Percentiles rank a stretch among this genome's conserved stretches.
Evolutionary conservation across 2,888 invertebrate genomes (phyloP).

Genomic region (Theretra japonica): DNA sequence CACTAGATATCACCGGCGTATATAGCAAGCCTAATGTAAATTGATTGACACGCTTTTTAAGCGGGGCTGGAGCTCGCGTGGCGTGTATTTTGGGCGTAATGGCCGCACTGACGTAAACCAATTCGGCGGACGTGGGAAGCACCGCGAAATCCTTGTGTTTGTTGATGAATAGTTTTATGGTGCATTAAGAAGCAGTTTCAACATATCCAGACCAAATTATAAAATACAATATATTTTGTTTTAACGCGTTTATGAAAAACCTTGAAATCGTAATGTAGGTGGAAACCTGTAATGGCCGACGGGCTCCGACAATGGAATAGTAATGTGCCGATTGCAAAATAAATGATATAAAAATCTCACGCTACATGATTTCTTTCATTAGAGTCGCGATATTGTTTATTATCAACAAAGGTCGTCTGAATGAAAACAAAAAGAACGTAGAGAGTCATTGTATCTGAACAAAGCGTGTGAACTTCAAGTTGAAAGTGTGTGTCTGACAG

Average conservation of each 20-base stretch:
- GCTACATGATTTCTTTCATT: conserved; percentile 79
- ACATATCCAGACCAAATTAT: conserved; percentile 38
- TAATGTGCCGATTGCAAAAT: conserved; percentile 73
- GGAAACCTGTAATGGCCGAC: not conserved
- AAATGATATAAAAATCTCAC: conserved; percentile 77
- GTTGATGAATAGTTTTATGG: conserved; percentile 60
- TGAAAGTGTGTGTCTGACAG: conserved; percentile 79
- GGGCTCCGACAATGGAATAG: conserved; percentile 51
- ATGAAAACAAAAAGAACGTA: conserved; percentile 82
- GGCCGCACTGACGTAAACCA: conserved; percentile 78
- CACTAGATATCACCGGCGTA: conserved; percentile 54
- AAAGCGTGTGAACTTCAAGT: conserved; percentile 79
- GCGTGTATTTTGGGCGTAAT: conserved; percentile 74
- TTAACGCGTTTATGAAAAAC: conserved; percentile 35
- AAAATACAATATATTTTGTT: conserved; percentile 27
- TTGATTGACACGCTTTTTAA: conserved; percentile 79
- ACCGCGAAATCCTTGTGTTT: conserved; percentile 63
- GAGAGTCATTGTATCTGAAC: conserved; percentile 80
- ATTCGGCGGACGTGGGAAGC: conserved; percentile 71
- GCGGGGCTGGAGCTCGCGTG: conserved; percentile 62
- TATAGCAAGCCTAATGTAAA: conserved; percentile 64
- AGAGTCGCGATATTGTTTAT: conserved; percentile 80
- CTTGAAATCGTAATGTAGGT: conserved; percentile 41
- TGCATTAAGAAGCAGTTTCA: conserved; percentile 38
- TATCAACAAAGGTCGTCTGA: conserved; percentile 83